Evolutionary conservation across 1,140 invertebrate genomes (phyloP).

Genomic region (Drosophila tsacasi): DNA sequence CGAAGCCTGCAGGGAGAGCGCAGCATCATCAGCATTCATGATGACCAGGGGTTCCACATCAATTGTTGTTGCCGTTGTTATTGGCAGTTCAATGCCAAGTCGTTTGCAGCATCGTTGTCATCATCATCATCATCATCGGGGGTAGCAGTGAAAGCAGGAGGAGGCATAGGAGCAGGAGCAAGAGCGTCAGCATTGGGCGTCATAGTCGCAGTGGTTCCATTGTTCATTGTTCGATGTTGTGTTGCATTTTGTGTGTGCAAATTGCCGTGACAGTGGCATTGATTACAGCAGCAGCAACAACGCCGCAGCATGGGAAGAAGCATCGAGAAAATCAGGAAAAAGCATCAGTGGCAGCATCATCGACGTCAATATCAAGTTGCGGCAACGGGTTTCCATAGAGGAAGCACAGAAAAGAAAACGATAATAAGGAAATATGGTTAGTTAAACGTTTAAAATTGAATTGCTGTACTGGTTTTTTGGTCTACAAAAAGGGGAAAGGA

Average conservation of each 20-base stretch:
- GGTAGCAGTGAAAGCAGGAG: neutral
- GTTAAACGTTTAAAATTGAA: conserved; percentile 80
- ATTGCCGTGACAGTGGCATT: conserved; percentile 82
- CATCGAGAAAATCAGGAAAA: conserved; percentile 16
- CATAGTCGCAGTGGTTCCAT: conserved; percentile 37
- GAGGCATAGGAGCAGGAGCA: neutral
- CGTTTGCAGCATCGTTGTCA: conserved; percentile 59
- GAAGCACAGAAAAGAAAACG: conserved; percentile 46
- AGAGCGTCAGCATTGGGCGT: conserved; percentile 20
- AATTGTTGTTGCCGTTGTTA: conserved; percentile 72
- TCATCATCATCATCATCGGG: conserved; percentile 30
- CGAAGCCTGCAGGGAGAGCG: conserved; percentile 82
- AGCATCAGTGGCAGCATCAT: conserved; percentile 36
- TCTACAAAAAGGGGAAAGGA: conserved; percentile 21
- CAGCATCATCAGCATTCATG: conserved; percentile 67
- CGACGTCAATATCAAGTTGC: conserved; percentile 37
- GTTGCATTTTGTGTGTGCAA: conserved; percentile 81
- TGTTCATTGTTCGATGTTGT: conserved; percentile 68
- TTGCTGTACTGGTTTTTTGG: conserved; percentile 55
- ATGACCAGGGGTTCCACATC: conserved; percentile 55
- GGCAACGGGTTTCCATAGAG: conserved; percentile 23
- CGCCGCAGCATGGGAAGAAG: neutral
- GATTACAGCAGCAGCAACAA: conserved; percentile 72
- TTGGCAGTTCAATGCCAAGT: conserved; percentile 79
- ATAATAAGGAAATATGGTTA: conserved; percentile 83